These are phyloP conservation scores for Riparia riparia DNA, from an alignment of 2,113 vertebrate genomes.

Conservation along the genomic window DNA sequence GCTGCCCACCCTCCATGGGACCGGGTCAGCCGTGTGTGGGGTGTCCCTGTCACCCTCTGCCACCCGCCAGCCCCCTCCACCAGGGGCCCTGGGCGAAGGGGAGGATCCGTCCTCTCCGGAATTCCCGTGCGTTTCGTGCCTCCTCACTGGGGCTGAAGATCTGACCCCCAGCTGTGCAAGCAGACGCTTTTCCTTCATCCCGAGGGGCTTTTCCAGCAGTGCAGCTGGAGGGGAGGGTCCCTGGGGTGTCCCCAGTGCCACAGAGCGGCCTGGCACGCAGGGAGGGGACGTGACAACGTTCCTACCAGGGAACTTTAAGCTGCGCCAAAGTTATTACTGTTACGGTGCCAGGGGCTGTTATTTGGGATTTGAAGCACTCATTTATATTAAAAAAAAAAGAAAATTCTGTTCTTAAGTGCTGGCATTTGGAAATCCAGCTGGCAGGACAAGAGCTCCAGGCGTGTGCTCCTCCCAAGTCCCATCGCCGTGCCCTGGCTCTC, in stretches of 20 bases:
- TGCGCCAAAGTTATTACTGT: background rate
- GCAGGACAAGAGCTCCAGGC: background rate
- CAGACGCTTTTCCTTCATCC: background rate
- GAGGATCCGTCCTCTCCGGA: background rate
- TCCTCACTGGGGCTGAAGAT: accelerated
- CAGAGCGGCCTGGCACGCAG: background rate
- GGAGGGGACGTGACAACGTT: accelerated
- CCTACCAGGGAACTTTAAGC: background rate
- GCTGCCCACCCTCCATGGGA: background rate
- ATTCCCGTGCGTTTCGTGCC: accelerated
- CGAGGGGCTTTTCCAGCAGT: background rate
- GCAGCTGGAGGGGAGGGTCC: background rate
- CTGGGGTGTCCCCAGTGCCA: background rate
- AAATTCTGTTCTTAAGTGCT: background rate
- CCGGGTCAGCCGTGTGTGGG: accelerated
- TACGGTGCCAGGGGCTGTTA: background rate
- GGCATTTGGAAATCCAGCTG: background rate
- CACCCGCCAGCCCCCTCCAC: accelerated
- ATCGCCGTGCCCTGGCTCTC: accelerated
- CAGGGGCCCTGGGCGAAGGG: accelerated
- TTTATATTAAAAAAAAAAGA: background rate
- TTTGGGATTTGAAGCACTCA: background rate
- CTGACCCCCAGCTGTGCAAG: background rate
- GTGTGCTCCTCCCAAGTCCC: background rate
- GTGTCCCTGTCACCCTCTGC: background rate